Percentiles rank a stretch among this genome's conserved stretches.
Conservation (phyloP, 1,140 invertebrate genomes). For the Papilio machaon region DNA sequence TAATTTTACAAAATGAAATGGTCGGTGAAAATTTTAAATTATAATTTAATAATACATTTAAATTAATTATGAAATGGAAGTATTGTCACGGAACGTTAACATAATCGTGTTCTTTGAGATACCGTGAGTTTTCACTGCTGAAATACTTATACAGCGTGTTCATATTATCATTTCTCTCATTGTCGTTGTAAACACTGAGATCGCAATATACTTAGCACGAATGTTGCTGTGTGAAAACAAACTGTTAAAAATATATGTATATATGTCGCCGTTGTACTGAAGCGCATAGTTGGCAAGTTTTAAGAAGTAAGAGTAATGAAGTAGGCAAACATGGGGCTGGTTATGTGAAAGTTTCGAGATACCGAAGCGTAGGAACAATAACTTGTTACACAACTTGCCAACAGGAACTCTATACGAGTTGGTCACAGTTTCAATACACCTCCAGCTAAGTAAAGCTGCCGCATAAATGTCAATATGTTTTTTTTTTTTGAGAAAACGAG, state of each 20-base stretch:
- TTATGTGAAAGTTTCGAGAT: slow-evolving; percentile 21
- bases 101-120: not conserved
- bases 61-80: not conserved
- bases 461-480: not conserved
- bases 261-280: not conserved
- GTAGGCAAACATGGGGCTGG: slow-evolving; percentile 13
- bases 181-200: not conserved
- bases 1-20: not conserved
- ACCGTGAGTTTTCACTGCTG: not conserved
- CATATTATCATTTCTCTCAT: not conserved
- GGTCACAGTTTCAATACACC: slow-evolving; percentile 24
- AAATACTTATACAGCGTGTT: not conserved
- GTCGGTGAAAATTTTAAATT: not conserved
- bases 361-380: slow-evolving; percentile 17
- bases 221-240: not conserved
- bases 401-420: slow-evolving; percentile 27
- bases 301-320: slow-evolving; percentile 31
- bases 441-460: not conserved
- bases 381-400: slow-evolving; percentile 29
- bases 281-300: slow-evolving; percentile 5
- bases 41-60: not conserved
- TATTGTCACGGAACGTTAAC: not conserved
- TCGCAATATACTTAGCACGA: not conserved
- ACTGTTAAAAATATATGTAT: not conserved
- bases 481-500: too few species aligned